phyloP scores from a whole-genome alignment of 92 coral and sea anemone genomes.

The Palythoa grandis region DNA sequence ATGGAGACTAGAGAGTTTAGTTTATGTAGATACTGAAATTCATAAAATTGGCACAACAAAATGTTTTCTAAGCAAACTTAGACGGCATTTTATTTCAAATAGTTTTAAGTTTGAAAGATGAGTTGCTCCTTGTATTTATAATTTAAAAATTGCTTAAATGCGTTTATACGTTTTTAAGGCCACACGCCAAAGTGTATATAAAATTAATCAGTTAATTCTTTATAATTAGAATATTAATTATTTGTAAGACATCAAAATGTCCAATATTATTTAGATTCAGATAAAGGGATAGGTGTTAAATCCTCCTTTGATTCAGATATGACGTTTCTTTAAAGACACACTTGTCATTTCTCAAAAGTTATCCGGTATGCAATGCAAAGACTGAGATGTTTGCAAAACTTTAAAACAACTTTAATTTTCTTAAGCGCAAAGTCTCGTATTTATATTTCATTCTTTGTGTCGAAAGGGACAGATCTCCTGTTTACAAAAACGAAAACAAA shows the following conservation, averaged over 20 bases:
- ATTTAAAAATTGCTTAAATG: background rate
- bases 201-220: constrained; percentile 6
- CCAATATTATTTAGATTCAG: background rate
- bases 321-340: background rate
- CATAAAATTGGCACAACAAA: too few relatives aligned
- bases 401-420: too few relatives aligned
- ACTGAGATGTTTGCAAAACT: too few relatives aligned
- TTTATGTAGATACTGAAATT: too few relatives aligned
- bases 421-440: too few relatives aligned
- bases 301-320: background rate
- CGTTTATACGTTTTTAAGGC: background rate
- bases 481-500: too few relatives aligned
- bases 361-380: too few relatives aligned
- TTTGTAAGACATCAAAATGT: constrained; percentile 3
- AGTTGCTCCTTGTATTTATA: background rate
- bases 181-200: background rate
- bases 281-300: background rate
- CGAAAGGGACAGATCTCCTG: too few relatives aligned
- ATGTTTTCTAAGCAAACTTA: too few relatives aligned
- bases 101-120: background rate
- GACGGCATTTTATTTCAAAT: too few relatives aligned
- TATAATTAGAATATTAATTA: constrained; percentile 13
- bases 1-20: background rate
- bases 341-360: too few relatives aligned
- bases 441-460: too few relatives aligned